Base-by-base conservation (phyloP, 2,888 invertebrate genomes). In the Empis stercorea region DNA sequence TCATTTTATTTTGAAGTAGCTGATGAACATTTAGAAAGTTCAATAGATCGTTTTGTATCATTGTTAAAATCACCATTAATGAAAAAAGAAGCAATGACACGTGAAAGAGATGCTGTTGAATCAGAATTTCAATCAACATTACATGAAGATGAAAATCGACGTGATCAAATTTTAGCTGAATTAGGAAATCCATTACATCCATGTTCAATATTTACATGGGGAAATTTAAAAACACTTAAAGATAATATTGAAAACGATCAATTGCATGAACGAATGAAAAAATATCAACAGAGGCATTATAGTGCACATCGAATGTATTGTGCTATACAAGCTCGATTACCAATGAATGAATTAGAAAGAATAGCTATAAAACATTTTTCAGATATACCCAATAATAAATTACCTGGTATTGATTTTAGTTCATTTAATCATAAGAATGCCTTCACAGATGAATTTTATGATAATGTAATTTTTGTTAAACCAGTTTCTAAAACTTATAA, bases 1-100 rank as follows among this genome's bases (percentile, higher is more conserved):
- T 79, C 83, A 1, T 94, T 91, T 69, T 84, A 89, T 65, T 92
- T 94, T 67, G 91, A 91, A 63, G 81, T 91, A 53, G 81, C 85
- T 48, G 85, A 87, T 64, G 81, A 84, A 58, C 73, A 86, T 64
- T 74, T 94, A 20, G 72, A 75, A 1, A 76, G 79, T 44, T 84
- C 84, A 0, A 73, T 94, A 64, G 89, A 93, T 10, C 20, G 43
- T 37, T 92, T 94, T 72, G 83, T 91, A 39, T 86, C 91, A 60
- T 84, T 93, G 71, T 88, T 94, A 65, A 85, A 87, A 51, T 74
- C 78, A 36, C 94, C 94, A 0, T 73, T 94, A 38, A 83, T 94
- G 83, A 79, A 79, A 61, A 78, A 82, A 59, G 85, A 86, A 51
- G 81, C 87, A 0, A 88, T 94, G 77, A 80, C 84, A 50, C 73